phyloP scores from a whole-genome alignment of 2,797 vertebrate species.

The Cyprinella venusta region DNA sequence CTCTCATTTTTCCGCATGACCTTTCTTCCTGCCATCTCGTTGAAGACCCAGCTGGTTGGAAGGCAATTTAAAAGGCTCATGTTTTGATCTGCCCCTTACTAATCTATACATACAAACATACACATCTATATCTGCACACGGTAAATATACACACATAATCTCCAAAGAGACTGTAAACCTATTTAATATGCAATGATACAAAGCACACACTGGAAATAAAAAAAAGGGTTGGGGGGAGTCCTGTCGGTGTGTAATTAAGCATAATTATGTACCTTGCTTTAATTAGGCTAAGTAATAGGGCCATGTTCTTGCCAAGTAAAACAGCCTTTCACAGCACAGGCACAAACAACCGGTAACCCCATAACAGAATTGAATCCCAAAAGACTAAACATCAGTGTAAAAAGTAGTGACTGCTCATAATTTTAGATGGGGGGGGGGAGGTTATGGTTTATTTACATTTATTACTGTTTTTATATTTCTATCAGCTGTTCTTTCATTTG shows the following conservation, averaged over 20 bases:
- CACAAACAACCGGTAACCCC: conserved; percentile 60
- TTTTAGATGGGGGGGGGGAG: background rate
- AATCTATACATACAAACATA: conserved; percentile 43
- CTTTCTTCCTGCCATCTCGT: conserved; percentile 24
- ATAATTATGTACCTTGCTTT: conserved; percentile 68
- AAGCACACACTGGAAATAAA: conserved; percentile 61
- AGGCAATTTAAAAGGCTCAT: conserved; percentile 10
- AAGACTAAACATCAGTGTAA: background rate
- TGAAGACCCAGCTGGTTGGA: conserved; percentile 22
- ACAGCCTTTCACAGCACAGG: conserved; percentile 64
- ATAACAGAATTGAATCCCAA: conserved; percentile 30
- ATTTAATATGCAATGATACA: conserved; percentile 56
- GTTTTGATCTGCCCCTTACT: conserved; percentile 16
- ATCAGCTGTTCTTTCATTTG: background rate
- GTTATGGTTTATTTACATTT: background rate
- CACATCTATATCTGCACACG: conserved; percentile 28
- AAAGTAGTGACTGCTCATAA: background rate
- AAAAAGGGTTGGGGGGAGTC: conserved; percentile 30
- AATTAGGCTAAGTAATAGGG: conserved; percentile 69
- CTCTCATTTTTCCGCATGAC: conserved; percentile 9
- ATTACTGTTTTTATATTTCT: background rate
- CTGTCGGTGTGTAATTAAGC: conserved; percentile 67
- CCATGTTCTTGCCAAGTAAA: conserved; percentile 69
- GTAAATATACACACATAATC: conserved; percentile 30
- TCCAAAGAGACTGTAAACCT: conserved; percentile 46